phyloP scores from a whole-genome alignment of 1,140 invertebrate genomes.

The Papilio polyxenes region DNA sequence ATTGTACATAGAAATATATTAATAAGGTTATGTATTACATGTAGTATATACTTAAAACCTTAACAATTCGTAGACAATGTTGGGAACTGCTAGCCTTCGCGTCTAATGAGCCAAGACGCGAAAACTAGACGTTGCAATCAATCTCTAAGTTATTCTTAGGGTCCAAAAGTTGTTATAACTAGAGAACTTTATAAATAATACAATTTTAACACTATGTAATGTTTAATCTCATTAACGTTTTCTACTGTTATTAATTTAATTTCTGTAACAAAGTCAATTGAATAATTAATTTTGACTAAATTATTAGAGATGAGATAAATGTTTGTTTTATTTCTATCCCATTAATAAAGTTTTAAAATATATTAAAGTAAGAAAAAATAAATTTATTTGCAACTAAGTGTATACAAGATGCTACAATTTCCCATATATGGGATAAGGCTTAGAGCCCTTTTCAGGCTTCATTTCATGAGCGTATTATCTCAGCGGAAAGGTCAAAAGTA shows the following conservation, averaged over 20 bases:
- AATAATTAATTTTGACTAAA: neutral
- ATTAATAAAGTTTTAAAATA: neutral
- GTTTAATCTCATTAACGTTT: neutral
- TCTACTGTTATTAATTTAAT: neutral
- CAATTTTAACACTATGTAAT: neutral
- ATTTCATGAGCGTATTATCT: neutral
- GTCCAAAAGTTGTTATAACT: conserved; percentile 25
- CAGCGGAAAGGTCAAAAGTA: neutral
- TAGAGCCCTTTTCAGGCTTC: too few species aligned
- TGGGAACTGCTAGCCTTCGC: conserved; percentile 56
- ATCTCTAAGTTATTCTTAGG: conserved; percentile 17
- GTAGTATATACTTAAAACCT: neutral
- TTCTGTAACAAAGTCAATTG: neutral
- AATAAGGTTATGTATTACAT: neutral
- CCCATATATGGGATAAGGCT: too few species aligned
- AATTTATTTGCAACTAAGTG: too few species aligned
- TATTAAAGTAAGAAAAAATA: too few species aligned
- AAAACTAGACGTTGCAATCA: conserved; percentile 54
- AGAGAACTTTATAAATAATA: neutral
- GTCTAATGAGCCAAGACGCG: conserved; percentile 73
- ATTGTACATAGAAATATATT: conserved; percentile 3
- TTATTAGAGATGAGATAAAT: neutral
- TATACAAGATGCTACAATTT: too few species aligned
- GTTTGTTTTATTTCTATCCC: conserved; percentile 3
- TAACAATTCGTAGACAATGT: neutral